Evolutionary conservation across 2,888 invertebrate genomes (phyloP).

Genomic region (Coleophora flavipennella): DNA sequence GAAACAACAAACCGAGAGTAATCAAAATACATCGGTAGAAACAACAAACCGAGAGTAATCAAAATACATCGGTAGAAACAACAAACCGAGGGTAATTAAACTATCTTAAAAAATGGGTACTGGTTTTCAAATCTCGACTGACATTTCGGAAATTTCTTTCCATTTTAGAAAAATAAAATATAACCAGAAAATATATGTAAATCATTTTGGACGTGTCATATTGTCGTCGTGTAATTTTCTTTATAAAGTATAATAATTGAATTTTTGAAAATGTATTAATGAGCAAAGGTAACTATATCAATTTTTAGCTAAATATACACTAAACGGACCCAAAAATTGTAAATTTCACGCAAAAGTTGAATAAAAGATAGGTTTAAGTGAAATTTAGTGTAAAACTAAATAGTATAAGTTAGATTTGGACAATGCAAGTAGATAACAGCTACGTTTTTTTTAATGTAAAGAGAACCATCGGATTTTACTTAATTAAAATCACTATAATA

Average conservation of each 20-base stretch:
- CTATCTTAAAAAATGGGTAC: slow-evolving; percentile 19
- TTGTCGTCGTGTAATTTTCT: slow-evolving; percentile 18
- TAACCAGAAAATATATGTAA: slow-evolving; percentile 47
- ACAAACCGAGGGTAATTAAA: no score
- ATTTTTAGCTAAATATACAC: slow-evolving; percentile 36
- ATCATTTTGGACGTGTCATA: slow-evolving; percentile 29
- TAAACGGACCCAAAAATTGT: slow-evolving; percentile 60
- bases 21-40: no score
- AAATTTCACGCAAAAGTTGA: slow-evolving; percentile 42
- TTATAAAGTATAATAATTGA: background rate
- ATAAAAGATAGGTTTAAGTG: slow-evolving; percentile 38
- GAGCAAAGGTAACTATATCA: slow-evolving; percentile 16
- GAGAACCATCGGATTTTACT: slow-evolving; percentile 38
- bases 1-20: no score
- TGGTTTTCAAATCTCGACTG: slow-evolving; percentile 44
- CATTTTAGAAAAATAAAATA: no score
- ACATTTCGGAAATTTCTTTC: slow-evolving; percentile 21
- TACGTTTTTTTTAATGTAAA: slow-evolving; percentile 20
- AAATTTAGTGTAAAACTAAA: slow-evolving; percentile 37
- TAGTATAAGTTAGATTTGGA: slow-evolving; percentile 35
- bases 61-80: no score
- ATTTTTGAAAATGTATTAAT: slow-evolving; percentile 20
- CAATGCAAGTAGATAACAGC: slow-evolving; percentile 32
- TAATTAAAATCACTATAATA: slow-evolving; percentile 29
- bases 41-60: no score